Conservation (phyloP, 2,797 vertebrate species). For the Pampus argenteus region DNA sequence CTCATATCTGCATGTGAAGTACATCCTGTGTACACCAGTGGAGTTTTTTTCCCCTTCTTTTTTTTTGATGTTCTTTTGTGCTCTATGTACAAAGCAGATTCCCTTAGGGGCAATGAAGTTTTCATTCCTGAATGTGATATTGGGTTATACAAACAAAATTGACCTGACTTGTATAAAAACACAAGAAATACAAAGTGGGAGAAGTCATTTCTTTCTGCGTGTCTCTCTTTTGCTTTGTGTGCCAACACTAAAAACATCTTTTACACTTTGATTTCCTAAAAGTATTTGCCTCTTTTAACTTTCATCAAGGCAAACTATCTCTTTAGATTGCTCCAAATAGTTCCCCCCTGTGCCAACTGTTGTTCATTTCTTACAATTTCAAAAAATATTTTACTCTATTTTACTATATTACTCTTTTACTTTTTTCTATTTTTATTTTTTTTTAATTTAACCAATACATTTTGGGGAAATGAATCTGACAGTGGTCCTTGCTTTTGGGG, state of each 20-base stretch:
- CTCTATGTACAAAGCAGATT: too few species aligned
- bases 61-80: too few species aligned
- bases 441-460: background rate
- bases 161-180: conserved; percentile 2
- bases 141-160: background rate
- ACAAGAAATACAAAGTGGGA: conserved; percentile 13
- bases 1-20: background rate
- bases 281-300: conserved; percentile 57
- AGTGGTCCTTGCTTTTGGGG: background rate
- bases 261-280: conserved; percentile 40
- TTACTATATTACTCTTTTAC: background rate
- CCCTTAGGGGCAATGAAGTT: too few species aligned
- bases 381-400: too few species aligned
- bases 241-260: conserved; percentile 19
- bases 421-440: background rate
- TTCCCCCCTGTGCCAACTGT: too few species aligned
- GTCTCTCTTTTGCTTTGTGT: conserved; percentile 14
- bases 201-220: conserved; percentile 6
- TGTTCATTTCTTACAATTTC: background rate
- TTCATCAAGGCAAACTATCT: conserved; percentile 62
- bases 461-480: background rate
- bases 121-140: too few species aligned
- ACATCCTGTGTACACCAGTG: background rate
- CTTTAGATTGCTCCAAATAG: conserved; percentile 47
- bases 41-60: too few species aligned